Base-by-base conservation (phyloP, 2,888 invertebrate genomes). In the Pharmacophagus antenor region DNA sequence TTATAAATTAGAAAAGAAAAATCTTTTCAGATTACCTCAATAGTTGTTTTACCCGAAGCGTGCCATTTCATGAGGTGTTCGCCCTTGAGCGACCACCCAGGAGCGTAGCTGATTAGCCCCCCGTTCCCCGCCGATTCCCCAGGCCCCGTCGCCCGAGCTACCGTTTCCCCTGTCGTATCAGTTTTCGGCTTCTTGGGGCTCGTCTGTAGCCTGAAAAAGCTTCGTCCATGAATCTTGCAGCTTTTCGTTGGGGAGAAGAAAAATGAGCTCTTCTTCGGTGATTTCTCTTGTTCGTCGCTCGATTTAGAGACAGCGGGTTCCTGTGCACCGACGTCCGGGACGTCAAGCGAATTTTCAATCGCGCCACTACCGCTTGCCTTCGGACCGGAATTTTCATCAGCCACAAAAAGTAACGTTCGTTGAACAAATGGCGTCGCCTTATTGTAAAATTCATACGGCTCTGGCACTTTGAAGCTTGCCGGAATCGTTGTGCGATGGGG, bases 21-120 rank as follows among this genome's bases (percentile, higher is more conserved):
- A 42, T 17, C 52, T 47, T 0, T 22, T 44, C 44, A 61, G 58
- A 41, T 77, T 71, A 92, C 92, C 92, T 92, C 92, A 67, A 92
- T 87, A 27, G 92, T 92, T 18, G 91, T 91, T 74, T 92, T 92
- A 52, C 92, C 92, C 21, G 92, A 92, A 64, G 88, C 92, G 70
- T 92, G 92, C 92, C 92, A 92, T 82, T 92, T 92, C 84, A 92
- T 92, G 61, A 92, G 91, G 72, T 92, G 92, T 71, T 92, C 92
- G 41, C 92, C 92, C 71, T 92, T 92, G 67, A 92, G 82, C 56
- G 92, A 92, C 92, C 92, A 92, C 61, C 92, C 92, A 31, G 92
- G 92, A 61, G 92, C 92, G 73, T 92, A 92, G 80, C 92, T 92
- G 80, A 92, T 92, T 64, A 92, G 91, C 18, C 92, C 92, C 63